Conservation (phyloP, 2,113 vertebrate species). For the Trogon surrucura region DNA sequence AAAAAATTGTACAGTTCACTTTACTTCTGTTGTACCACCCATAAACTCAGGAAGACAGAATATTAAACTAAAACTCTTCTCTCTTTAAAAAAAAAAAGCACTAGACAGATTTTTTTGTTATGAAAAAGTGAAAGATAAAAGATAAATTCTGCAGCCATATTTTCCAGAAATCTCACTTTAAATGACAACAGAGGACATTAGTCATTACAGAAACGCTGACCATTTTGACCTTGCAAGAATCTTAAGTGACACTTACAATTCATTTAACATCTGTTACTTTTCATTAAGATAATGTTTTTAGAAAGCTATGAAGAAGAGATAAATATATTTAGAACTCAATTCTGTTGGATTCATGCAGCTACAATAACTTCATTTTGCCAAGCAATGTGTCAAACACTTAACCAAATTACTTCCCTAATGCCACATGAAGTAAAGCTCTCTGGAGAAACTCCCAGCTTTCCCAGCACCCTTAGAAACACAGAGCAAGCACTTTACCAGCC, state of each 20-base stretch:
- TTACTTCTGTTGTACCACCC: neutral
- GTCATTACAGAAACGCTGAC: neutral
- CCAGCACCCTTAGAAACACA: neutral
- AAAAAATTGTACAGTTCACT: neutral
- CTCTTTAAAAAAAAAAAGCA: neutral
- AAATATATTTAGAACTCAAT: neutral
- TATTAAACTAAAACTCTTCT: neutral
- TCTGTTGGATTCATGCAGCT: neutral
- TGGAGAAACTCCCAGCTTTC: neutral
- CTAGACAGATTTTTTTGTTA: neutral
- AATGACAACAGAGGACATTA: neutral
- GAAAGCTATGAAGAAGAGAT: neutral
- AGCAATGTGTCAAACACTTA: neutral
- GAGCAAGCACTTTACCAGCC: neutral
- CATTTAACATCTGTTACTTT: neutral
- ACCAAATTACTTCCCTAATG: neutral
- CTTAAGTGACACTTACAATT: neutral
- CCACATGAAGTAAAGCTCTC: neutral
- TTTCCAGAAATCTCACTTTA: neutral
- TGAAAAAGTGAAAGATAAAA: neutral
- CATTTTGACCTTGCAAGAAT: neutral
- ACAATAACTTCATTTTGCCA: neutral
- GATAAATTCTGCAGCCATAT: neutral
- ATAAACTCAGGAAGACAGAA: neutral
- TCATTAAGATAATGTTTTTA: neutral